A percentile compares a stretch with the other conserved stretches of the same genome.
Evolutionary conservation across 2,888 invertebrate species (phyloP).

Genomic region (Clistopyga incitator): DNA sequence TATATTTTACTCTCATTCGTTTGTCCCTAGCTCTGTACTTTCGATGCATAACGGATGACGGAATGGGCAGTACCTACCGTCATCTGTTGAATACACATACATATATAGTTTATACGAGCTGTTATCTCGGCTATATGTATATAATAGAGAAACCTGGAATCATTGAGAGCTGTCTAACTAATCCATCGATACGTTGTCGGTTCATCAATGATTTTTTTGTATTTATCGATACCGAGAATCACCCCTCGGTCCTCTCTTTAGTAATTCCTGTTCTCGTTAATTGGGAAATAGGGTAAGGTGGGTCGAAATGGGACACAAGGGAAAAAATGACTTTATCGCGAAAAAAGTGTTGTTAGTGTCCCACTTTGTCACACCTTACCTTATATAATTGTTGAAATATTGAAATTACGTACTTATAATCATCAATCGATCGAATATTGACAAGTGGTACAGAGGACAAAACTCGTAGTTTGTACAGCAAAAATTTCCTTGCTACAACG

Average conservation of each 20-base stretch:
- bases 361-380: too few relatives aligned
- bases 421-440: too few relatives aligned
- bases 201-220: slow-evolving; percentile 53
- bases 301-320: too few relatives aligned
- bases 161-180: slow-evolving; percentile 68
- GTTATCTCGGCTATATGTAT: slow-evolving; percentile 4
- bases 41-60: slow-evolving; percentile 43
- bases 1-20: slow-evolving; percentile 28
- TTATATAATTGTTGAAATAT: neutral
- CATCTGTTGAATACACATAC: slow-evolving; percentile 27
- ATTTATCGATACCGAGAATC: slow-evolving; percentile 27
- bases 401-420: too few relatives aligned
- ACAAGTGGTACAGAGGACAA: too few relatives aligned
- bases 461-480: too few relatives aligned
- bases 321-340: too few relatives aligned
- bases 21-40: slow-evolving; percentile 29
- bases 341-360: too few relatives aligned
- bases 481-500: too few relatives aligned
- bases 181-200: slow-evolving; percentile 74
- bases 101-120: slow-evolving; percentile 2
- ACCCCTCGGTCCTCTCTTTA: neutral
- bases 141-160: slow-evolving; percentile 28
- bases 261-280: neutral
- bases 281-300: slow-evolving; percentile 29
- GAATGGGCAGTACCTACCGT: slow-evolving; percentile 18